phyloP scores from a whole-genome alignment of 2,113 vertebrate genomes.

The Raphicerus campestris region DNA sequence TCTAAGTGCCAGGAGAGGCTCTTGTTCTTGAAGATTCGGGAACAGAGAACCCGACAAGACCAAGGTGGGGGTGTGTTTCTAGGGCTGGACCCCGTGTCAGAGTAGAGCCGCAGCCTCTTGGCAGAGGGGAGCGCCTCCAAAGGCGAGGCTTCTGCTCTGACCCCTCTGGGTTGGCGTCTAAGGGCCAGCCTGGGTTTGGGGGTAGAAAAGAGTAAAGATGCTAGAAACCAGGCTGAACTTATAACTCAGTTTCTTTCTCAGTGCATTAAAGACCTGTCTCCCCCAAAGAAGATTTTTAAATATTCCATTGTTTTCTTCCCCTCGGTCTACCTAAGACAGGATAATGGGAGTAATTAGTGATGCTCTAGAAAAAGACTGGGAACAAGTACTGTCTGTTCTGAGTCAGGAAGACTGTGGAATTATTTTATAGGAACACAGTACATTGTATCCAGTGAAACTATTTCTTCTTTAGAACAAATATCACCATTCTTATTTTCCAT shows the following conservation, averaged over 20 bases:
- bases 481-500: background rate
- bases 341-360: background rate
- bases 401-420: background rate
- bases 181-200: background rate
- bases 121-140: background rate
- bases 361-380: background rate
- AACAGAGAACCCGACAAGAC: background rate
- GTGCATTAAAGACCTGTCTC: background rate
- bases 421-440: background rate
- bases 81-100: background rate
- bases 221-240: background rate
- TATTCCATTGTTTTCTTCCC: background rate
- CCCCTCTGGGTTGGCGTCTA: background rate
- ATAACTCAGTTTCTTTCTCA: background rate
- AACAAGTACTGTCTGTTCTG: background rate
- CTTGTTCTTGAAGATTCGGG: background rate
- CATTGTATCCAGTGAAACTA: background rate
- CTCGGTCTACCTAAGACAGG: background rate
- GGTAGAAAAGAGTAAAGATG: background rate
- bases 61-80: no score
- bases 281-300: background rate
- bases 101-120: background rate
- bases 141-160: rapidly evolving
- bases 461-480: background rate
- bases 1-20: background rate